Evolutionary conservation across 1,140 invertebrate species (phyloP), one percentile per base, ranked within the genome.

Genomic region (Bombus breviceps): DNA sequence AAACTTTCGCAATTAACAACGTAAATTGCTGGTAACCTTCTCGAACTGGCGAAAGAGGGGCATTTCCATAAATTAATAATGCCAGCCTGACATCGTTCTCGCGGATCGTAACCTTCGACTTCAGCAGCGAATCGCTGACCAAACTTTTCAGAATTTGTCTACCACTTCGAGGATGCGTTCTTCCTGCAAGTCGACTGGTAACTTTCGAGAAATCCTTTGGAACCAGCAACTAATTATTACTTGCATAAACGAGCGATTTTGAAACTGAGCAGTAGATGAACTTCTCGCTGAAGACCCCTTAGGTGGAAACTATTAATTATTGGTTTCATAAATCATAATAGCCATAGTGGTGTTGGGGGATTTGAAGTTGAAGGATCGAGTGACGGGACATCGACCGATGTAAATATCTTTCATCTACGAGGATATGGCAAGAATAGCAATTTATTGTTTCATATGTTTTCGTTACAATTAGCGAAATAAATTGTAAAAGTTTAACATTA

Each of bases 1-100:
- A 69, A 89, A 88, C 87, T 89, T 89, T 88, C 68, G 87, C 76
- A 89, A 89, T 89, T 89, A 89, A 84, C 83, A 86, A 88, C 83
- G 88, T 89, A 89, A 89, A 88, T 88, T 86, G 69, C 83, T 25
- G 83, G 75, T 83, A 88, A 88, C 87, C 88, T 78, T 57, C 59
- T 32, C 69, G 75, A 89, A 66, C 78, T 82, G 32, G 37, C 32
- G 72, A 37, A 72, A 79, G 69, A 47, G 18, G 41, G 25, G 28
- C 28, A 47, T 83, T 88, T 86, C 79, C 88, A 88, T 89, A 89
- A 89, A 88, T 88, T 89, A 89, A 88, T 89, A 88, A 89, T 69
- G 68, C 10, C 68, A 68, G 18, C 8, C 59, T 12, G 73, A n/a
- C 39, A 74, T 37, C 69, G 53, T 15, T 25, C 53, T 68, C 43